Conservation (phyloP, 53 echinoderm and acorn worm genomes). For the Echinometra lucunter region DNA sequence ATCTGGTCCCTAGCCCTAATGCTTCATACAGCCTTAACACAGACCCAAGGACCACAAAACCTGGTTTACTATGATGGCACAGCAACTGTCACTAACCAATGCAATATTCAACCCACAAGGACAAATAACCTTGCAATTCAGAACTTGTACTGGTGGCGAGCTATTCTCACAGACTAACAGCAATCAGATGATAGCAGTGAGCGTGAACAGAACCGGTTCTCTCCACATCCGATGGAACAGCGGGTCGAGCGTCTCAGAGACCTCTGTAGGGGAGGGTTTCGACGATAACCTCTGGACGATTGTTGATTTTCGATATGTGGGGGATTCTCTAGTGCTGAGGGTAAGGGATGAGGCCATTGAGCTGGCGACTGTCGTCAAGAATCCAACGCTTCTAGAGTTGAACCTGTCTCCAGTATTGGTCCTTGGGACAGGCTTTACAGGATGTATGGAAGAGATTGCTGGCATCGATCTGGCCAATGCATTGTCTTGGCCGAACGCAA, state of each 20-base stretch:
- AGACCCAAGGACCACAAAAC: constrained; percentile 43
- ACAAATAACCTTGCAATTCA: constrained; percentile 56
- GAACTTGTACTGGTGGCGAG: constrained; percentile 89
- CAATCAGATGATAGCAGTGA: constrained; percentile 76
- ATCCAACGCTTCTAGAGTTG: constrained; percentile 69
- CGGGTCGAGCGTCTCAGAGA: constrained; percentile 40
- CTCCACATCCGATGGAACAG: constrained; percentile 73
- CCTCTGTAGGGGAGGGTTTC: constrained; percentile 62
- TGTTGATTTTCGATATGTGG: constrained; percentile 64
- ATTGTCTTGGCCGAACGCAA: constrained; percentile 64
- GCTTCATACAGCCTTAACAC: background rate
- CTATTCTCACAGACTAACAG: constrained; percentile 80
- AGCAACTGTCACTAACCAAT: constrained; percentile 64
- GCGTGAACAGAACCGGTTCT: constrained; percentile 64
- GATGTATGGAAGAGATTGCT: constrained; percentile 82
- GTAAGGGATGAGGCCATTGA: constrained; percentile 52
- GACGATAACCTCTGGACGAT: constrained; percentile 72
- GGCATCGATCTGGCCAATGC: constrained; percentile 66
- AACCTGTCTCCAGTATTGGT: constrained; percentile 52
- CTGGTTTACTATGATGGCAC: constrained; percentile 84
- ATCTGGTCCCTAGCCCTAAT: background rate
- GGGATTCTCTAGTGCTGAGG: constrained; percentile 67
- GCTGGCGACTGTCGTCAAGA: constrained; percentile 53
- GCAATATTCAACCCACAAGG: constrained; percentile 72
- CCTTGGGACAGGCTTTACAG: constrained; percentile 75